Conservation (phyloP, 1,140 invertebrate species). For the Stegodyphus dumicola region DNA sequence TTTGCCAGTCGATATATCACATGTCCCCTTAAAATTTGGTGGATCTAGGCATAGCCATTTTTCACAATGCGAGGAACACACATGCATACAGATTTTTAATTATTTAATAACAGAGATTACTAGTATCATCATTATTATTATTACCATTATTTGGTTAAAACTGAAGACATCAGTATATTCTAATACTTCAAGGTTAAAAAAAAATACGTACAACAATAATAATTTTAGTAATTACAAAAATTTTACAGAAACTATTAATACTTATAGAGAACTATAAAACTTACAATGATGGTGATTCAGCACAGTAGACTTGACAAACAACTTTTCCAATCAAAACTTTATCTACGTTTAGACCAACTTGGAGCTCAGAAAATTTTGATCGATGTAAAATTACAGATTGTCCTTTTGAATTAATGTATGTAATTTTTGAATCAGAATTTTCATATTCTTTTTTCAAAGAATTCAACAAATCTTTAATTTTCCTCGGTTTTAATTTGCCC, state of each 20-base stretch:
- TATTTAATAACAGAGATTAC: neutral
- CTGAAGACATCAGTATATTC: no score
- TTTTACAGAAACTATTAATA: neutral
- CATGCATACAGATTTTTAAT: no score
- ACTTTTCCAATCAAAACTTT: slow-evolving; percentile 83
- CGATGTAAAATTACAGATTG: slow-evolving; percentile 72
- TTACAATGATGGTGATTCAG: slow-evolving; percentile 83
- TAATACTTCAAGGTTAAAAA: neutral
- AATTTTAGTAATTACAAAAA: neutral
- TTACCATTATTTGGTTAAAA: neutral
- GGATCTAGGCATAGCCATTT: no score
- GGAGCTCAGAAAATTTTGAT: slow-evolving; percentile 71
- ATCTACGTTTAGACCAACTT: slow-evolving; percentile 74
- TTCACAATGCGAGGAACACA: no score
- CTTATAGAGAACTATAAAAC: slow-evolving; percentile 61
- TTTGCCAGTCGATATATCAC: no score
- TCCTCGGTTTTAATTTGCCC: slow-evolving; percentile 80
- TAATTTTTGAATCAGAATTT: slow-evolving; percentile 75
- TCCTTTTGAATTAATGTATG: slow-evolving; percentile 70
- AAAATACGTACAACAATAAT: neutral
- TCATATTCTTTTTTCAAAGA: slow-evolving; percentile 66
- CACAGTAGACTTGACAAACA: slow-evolving; percentile 81
- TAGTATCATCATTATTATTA: neutral
- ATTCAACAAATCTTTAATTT: slow-evolving; percentile 76
- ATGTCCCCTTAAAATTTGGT: no score